Base-by-base conservation (phyloP, 2,888 invertebrate species). In the Drosophila paucipuncta region DNA sequence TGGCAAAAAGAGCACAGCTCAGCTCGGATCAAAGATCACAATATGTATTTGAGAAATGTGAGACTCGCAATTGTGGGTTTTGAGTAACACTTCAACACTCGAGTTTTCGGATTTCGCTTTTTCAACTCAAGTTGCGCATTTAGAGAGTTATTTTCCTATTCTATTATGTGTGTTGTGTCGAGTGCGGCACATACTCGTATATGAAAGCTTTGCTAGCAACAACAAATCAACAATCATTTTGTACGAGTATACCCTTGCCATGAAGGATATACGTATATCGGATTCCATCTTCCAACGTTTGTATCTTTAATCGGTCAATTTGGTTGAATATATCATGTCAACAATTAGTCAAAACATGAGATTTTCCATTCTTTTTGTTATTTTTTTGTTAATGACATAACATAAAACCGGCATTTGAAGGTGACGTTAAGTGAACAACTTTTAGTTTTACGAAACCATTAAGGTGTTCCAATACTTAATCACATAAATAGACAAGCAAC, bases 21-120 rank as follows among this genome's bases (percentile, higher is more conserved):
- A 60, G 39, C 57, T 35, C 33, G 49, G 39, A 71, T 67, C 49
- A 69, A 53, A 73, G 37, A 70, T 54, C 66, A n/a, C 33, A n/a
- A 31, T 31, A 57, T 41, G 58, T 43, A 71, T 59, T 70, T 70
- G 72, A 54, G 61, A 55, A 55, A 60, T 53, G 53, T 39, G 37
- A 33, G 54, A 18, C 39, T 54, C 25, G 58, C 1, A 35, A 18
- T 25, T 33, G 39, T 52, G 49, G 35, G 37, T 31, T 50, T 55
- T 18, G 28, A 49, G 33, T 37, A 50, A 39, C 72, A 71, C 37
- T 47, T 69, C 28, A 70, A 54, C 39, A 53, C 43, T 53, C 43
- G 43, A 47, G 33, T 33, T 50, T 25, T 52, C n/a, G 41, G 41
- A 59, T 69, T 70, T 43, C 35, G 53, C 37, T 69, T 68, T 49